These are phyloP conservation scores for Polymixis lichenea DNA, from an alignment of 2,888 invertebrate species.

Conservation along the genomic window DNA sequence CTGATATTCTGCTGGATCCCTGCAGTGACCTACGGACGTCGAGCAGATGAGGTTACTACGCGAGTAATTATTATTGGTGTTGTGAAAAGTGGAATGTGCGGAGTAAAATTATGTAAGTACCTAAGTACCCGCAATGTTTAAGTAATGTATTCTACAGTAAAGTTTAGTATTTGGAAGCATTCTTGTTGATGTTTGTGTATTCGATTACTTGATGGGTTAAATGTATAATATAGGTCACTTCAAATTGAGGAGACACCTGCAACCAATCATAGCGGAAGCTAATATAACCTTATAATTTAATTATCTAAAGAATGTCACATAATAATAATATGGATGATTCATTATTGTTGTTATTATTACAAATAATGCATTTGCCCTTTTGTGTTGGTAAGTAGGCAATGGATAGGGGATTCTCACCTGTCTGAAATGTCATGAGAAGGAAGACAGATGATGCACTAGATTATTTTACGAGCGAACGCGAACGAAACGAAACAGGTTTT, in stretches of 20 bases:
- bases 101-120: too few species aligned
- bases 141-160: too few species aligned
- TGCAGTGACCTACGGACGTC: too few species aligned
- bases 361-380: constrained; percentile 14
- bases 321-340: neutral
- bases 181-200: too few species aligned
- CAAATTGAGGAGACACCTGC: constrained; percentile 5
- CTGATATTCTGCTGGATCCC: too few species aligned
- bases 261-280: neutral
- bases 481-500: too few species aligned
- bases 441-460: neutral
- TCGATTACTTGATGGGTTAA: too few species aligned
- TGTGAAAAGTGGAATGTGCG: too few species aligned
- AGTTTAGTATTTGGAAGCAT: too few species aligned
- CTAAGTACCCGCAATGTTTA: too few species aligned
- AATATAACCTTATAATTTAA: neutral
- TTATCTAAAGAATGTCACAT: constrained; percentile 1
- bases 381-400: neutral
- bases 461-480: neutral
- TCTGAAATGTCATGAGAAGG: neutral
- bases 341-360: constrained; percentile 2
- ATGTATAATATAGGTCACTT: neutral
- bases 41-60: too few species aligned
- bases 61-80: too few species aligned
- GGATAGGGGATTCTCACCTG: neutral